Percentiles rank a stretch among this genome's conserved stretches.
phyloP scores from a whole-genome alignment of 2,113 vertebrate species.

The Dermatemys mawii region DNA sequence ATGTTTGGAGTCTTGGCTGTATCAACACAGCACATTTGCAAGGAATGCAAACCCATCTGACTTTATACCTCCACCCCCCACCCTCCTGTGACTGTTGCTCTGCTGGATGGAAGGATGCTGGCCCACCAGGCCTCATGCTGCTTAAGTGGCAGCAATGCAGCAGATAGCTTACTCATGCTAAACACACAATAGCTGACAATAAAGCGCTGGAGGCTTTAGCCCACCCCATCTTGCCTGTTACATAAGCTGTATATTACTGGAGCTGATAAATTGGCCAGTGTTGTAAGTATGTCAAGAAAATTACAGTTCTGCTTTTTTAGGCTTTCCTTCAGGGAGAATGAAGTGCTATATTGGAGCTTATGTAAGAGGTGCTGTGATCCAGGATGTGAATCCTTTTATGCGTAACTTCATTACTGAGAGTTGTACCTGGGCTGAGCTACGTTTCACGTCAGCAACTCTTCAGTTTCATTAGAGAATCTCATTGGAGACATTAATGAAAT shows the following conservation, averaged over 20 bases:
- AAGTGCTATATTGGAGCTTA: not conserved
- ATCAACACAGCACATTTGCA: not conserved
- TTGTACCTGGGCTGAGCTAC: not conserved
- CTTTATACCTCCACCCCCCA: not conserved
- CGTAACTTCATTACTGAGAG: not conserved
- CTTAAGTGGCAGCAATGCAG: conserved; percentile 7
- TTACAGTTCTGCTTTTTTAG: conserved; percentile 2
- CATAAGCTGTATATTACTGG: conserved; percentile 3
- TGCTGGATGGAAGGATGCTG: not conserved
- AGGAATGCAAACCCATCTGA: not conserved
- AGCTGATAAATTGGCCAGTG: conserved; percentile 36
- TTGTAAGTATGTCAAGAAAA: conserved; percentile 34
- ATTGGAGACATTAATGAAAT: not conserved
- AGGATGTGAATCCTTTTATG: not conserved
- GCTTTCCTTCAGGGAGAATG: conserved; percentile 37
- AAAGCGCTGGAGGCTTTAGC: not conserved
- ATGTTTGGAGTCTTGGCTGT: accelerated
- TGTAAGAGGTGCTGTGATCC: not conserved
- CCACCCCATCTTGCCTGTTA: not conserved
- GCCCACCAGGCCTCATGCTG: not conserved
- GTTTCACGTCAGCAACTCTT: not conserved
- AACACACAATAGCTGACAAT: not conserved
- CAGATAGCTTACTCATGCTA: not conserved
- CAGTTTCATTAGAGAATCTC: not conserved
- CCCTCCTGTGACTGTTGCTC: accelerated